Evolutionary conservation across 2,797 vertebrate species (phyloP).

Genomic region (Falco peregrinus): DNA sequence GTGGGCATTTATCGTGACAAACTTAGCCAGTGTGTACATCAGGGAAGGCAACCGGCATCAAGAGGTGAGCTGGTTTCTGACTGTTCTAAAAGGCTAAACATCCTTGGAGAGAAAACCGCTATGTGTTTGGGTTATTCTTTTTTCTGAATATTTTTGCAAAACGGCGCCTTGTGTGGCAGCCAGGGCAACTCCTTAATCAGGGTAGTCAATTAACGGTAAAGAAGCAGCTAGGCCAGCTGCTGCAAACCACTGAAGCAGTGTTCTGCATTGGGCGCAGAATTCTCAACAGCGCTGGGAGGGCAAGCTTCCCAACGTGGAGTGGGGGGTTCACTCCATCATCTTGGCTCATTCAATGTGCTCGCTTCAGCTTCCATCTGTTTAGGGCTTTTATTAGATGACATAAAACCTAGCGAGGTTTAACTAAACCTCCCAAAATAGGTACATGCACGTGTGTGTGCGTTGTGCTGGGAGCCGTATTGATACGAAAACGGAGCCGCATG

Average conservation of each 20-base stretch:
- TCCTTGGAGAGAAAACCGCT: fast-evolving
- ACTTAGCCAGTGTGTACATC: conserved; percentile 98
- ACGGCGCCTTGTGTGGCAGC: not conserved
- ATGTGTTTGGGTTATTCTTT: not conserved
- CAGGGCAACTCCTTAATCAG: not conserved
- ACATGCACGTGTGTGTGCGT: fast-evolving
- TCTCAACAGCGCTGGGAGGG: not conserved
- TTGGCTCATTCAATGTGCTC: not conserved
- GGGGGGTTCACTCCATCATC: not conserved
- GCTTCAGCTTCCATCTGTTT: not conserved
- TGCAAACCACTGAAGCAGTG: not conserved
- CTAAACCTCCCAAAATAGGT: not conserved
- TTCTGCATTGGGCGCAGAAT: not conserved
- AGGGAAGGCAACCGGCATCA: conserved; percentile 96
- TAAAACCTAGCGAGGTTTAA: not conserved
- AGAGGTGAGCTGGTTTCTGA: conserved; percentile 82
- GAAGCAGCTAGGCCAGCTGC: not conserved
- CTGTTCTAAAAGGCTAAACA: not conserved
- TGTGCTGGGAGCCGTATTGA: not conserved
- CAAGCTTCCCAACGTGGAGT: not conserved
- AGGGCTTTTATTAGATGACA: not conserved
- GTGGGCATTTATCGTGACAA: conserved; percentile 98
- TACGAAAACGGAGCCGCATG: fast-evolving
- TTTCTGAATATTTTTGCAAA: fast-evolving
- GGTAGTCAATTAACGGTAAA: not conserved